A percentile compares a stretch with the other conserved stretches of the same genome.
phyloP scores from a whole-genome alignment of 2,113 vertebrate genomes.

The Benitochromis conjunctus region DNA sequence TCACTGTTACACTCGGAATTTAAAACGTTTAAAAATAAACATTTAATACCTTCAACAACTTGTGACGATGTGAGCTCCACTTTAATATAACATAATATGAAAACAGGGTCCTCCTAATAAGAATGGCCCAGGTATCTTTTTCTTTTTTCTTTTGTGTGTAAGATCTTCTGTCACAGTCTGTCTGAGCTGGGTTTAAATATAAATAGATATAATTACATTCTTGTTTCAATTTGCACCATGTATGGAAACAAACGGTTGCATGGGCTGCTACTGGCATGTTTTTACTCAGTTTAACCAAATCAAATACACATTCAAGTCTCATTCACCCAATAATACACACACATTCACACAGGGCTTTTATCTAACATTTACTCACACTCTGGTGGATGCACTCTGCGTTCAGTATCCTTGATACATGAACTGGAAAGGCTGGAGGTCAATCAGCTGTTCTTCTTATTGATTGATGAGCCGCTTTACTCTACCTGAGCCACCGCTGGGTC shows the following conservation, averaged over 20 bases:
- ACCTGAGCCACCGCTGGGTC: not conserved
- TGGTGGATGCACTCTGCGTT: not conserved
- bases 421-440: not conserved
- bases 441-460: not conserved
- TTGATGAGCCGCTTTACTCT: not conserved
- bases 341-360: not conserved
- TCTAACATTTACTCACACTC: not conserved
- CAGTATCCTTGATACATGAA: not conserved
- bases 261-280: rapidly evolving
- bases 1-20: rapidly evolving
- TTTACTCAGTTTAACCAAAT: not conserved
- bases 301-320: not conserved
- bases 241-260: not conserved
- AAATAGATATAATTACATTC: not conserved
- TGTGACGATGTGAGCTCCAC: not conserved
- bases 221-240: not conserved
- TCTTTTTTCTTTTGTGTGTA: not conserved
- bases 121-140: too few relatives aligned
- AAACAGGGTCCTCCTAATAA: not conserved
- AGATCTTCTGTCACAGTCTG: not conserved
- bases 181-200: not conserved
- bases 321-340: not conserved
- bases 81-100: not conserved
- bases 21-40: not conserved
- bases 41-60: not conserved